These are phyloP conservation scores for Corvus moneduloides DNA, from an alignment of 2,113 vertebrate species.

Conservation along the genomic window DNA sequence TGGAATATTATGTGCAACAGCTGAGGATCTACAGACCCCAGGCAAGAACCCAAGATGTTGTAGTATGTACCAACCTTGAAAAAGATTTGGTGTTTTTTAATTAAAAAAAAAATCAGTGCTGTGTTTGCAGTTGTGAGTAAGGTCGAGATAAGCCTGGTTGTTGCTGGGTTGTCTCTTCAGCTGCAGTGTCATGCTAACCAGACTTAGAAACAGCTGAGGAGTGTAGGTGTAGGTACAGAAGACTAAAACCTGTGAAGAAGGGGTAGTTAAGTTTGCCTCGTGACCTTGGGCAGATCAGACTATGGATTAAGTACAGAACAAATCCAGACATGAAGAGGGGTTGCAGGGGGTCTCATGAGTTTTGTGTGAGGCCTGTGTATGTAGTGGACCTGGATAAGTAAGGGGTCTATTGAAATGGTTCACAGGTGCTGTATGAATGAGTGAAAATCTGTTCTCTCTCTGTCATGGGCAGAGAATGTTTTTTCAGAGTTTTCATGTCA, in stretches of 20 bases:
- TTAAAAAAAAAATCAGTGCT: not conserved
- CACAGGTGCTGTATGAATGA: not conserved
- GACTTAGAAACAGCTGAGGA: not conserved
- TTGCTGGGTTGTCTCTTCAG: not conserved
- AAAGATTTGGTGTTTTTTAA: not conserved
- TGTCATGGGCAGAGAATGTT: not conserved
- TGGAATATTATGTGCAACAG: not conserved
- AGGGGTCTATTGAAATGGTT: not conserved
- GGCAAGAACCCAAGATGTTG: not conserved
- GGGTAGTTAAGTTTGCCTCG: not conserved
- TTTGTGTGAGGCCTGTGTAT: not conserved
- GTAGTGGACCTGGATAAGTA: too few species aligned
- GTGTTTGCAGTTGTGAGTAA: not conserved
- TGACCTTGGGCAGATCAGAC: not conserved
- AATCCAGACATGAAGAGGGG: not conserved
- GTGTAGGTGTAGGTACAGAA: not conserved
- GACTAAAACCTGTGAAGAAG: not conserved
- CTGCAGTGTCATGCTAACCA: not conserved
- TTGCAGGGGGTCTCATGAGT: not conserved
- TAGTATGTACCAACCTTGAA: not conserved
- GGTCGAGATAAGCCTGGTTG: not conserved
- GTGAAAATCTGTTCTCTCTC: not conserved
- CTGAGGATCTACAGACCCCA: not conserved
- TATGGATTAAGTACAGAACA: not conserved
- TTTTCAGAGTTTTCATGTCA: not conserved